phyloP scores from a whole-genome alignment of 2,797 vertebrate species.

The Galagoides demidoff region DNA sequence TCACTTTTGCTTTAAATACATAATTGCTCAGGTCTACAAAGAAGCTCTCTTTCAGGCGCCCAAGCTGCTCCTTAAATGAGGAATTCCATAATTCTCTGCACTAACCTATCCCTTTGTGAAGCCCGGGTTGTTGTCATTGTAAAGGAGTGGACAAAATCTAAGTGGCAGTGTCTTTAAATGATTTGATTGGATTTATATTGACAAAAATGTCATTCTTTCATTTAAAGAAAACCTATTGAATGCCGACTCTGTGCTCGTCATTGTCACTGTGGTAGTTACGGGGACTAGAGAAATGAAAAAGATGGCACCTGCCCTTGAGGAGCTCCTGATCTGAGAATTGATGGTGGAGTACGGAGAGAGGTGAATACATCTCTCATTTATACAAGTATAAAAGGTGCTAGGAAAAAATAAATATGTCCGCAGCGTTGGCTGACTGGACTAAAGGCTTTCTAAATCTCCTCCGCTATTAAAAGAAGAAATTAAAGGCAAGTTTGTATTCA shows the following conservation, averaged over 20 bases:
- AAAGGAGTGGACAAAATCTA: background rate
- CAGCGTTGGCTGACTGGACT: background rate
- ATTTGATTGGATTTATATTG: slow-evolving; percentile 37
- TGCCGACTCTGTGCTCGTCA: background rate
- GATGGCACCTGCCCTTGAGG: background rate
- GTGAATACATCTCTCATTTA: background rate
- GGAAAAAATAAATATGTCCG: background rate
- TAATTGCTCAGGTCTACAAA: background rate
- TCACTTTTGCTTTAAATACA: slow-evolving; percentile 4
- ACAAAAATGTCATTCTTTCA: background rate
- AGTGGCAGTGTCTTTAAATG: background rate
- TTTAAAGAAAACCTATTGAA: background rate
- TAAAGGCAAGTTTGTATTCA: background rate
- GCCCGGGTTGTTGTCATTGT: background rate
- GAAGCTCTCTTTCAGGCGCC: background rate
- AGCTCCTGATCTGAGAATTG: background rate
- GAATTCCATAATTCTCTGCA: background rate
- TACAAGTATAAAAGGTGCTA: background rate
- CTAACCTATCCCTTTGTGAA: background rate
- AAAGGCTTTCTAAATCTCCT: background rate
- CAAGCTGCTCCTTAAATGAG: background rate
- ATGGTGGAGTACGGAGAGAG: background rate
- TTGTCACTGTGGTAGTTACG: background rate
- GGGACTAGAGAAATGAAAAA: background rate
- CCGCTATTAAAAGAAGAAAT: slow-evolving; percentile 19